Base-by-base conservation (phyloP, 2,113 vertebrate species). In the Numenius arquata region DNA sequence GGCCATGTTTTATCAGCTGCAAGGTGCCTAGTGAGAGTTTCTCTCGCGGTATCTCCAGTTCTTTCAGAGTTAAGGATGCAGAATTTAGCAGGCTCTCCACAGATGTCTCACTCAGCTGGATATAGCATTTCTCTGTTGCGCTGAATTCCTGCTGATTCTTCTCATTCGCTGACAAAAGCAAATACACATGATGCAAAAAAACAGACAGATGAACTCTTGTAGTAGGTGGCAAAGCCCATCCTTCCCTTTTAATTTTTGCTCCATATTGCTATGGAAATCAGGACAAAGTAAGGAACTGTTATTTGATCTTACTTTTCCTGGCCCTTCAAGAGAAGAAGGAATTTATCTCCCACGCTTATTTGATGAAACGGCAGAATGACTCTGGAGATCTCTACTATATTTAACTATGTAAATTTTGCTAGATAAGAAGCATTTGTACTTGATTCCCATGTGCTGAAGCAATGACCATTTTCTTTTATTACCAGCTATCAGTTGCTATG, bases 11-110 rank as follows among this genome's bases (percentile, higher is more conserved):
- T 15, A 98, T 88, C 45, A 97, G 78, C 85, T 97, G 81, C 89
- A 96, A 62, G 38, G 75, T 78, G 61, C 73, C 83, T 14, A 78
- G 62, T 27, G 53, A 85, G 68, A 98, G 74, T 29, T 96, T 97
- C 14, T 97, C 97, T 77, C 97, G 93, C 11, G 98, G 97, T 58
- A 98, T 80, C 93, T 98, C 95, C n/a, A 98, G 80, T 22, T 96
- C 89, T 66, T 96, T 96, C 53, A 98, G 77, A 22, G 70, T 22
- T 22, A 76, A 72, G 32, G 94, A 89, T 45, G 75, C 87, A 32
- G 94, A 84, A 65, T 1, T 85, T 8, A 98, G 88, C 45, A 98
- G 90, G 48, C 48, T 83, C n/a, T 97, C 97, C 90, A 98, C 63
- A 3, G 98, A 91, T 6, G 70, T 95, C 75, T 97, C 97, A 29